These are phyloP conservation scores for Perca schrenkii DNA, from an alignment of 2,113 vertebrate genomes.

Conservation along the genomic window DNA sequence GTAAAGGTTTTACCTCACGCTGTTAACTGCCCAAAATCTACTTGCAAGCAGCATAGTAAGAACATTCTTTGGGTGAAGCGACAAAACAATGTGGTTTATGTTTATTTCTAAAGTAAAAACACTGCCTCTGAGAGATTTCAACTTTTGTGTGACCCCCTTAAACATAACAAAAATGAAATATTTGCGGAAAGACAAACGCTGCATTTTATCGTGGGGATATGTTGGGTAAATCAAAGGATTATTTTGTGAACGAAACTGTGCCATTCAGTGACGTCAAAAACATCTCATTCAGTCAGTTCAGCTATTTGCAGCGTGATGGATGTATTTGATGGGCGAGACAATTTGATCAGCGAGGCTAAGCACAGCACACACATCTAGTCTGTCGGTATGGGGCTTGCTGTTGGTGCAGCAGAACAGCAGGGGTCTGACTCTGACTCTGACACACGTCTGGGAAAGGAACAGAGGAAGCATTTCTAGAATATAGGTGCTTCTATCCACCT, in stretches of 20 bases:
- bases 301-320: conserved; percentile 38
- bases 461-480: conserved; percentile 30
- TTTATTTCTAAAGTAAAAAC: conserved; percentile 43
- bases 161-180: conserved; percentile 17
- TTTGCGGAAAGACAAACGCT: conserved; percentile 27
- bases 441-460: conserved; percentile 12
- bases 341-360: conserved; percentile 18
- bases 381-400: background rate
- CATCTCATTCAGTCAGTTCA: conserved; percentile 48
- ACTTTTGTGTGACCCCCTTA: conserved; percentile 11
- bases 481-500: conserved; percentile 23
- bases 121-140: conserved; percentile 5
- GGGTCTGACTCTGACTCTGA: conserved; percentile 28
- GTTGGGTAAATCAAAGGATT: conserved; percentile 17
- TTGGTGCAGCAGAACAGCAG: conserved; percentile 38
- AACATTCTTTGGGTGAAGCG: conserved; percentile 51
- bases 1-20: conserved; percentile 37
- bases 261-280: conserved; percentile 46
- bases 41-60: conserved; percentile 15
- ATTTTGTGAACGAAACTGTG: conserved; percentile 39
- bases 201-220: background rate
- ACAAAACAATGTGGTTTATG: conserved; percentile 49
- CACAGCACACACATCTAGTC: conserved; percentile 16
- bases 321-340: conserved; percentile 34
- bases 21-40: conserved; percentile 1